A percentile compares a stretch with the other conserved stretches of the same genome.
These are phyloP conservation scores for Gorsachius magnificus DNA, from an alignment of 2,797 vertebrate genomes.

Conservation along the genomic window DNA sequence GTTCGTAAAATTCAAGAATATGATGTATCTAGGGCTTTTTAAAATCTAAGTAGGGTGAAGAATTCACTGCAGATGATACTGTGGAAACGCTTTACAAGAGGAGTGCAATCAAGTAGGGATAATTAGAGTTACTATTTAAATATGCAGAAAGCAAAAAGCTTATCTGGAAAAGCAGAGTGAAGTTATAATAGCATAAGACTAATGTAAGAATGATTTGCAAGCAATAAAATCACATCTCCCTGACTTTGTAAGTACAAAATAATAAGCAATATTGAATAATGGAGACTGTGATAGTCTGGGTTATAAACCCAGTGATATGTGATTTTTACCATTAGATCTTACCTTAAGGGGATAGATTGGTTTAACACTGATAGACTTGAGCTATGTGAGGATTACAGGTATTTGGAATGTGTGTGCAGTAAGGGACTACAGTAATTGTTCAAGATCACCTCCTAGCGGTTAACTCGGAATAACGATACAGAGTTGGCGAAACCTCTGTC, in stretches of 20 bases:
- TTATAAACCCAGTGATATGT: constrained; percentile 17
- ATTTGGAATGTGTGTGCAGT: neutral
- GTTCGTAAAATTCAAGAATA: constrained; percentile 49
- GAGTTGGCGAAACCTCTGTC: neutral
- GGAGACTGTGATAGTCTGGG: neutral
- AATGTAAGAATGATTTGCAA: constrained; percentile 39
- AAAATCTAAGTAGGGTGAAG: constrained; percentile 39
- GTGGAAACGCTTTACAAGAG: constrained; percentile 52
- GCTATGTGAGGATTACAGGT: constrained; percentile 18
- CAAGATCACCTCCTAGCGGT: neutral
- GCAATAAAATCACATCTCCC: constrained; percentile 21
- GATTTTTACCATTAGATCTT: constrained; percentile 15
- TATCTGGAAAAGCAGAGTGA: constrained; percentile 37
- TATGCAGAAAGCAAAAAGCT: constrained; percentile 55
- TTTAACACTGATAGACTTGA: neutral
- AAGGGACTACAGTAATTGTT: neutral
- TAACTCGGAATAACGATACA: neutral
- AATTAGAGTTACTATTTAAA: constrained; percentile 67
- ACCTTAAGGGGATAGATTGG: constrained; percentile 27
- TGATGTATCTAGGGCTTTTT: neutral
- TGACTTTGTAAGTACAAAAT: constrained; percentile 49
- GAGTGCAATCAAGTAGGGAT: constrained; percentile 48
- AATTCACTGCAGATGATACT: constrained; percentile 38
- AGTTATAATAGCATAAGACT: neutral
- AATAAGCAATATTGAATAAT: constrained; percentile 48